Evolutionary conservation across 2,888 invertebrate species (phyloP).

Genomic region (Micoletzkya japonica): DNA sequence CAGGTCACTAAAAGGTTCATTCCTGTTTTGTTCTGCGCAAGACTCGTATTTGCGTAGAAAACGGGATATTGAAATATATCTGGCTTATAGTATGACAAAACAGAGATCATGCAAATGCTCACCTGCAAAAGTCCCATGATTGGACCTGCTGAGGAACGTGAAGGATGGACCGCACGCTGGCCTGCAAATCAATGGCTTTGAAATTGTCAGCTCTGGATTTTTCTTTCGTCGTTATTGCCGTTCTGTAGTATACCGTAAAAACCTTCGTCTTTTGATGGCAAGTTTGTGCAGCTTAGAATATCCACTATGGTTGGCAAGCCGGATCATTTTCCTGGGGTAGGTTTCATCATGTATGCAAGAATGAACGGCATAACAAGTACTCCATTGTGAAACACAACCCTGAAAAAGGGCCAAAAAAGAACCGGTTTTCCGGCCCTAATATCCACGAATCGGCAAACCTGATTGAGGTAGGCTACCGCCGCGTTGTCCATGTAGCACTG

Average conservation of each 20-base stretch:
- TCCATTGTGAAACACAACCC: no score
- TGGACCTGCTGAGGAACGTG: conserved; percentile 54
- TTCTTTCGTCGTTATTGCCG: not conserved
- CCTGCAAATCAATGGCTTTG: conserved; percentile 10
- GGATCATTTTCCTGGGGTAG: no score
- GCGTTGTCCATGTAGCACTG: conserved; percentile 50
- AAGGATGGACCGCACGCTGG: conserved; percentile 51
- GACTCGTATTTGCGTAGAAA: no score
- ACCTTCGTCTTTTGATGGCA: not conserved
- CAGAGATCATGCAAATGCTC: not conserved
- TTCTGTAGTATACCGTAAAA: not conserved
- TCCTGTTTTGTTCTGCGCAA: no score
- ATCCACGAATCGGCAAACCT: no score
- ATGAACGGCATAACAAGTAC: no score
- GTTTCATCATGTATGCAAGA: no score
- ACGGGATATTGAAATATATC: no score
- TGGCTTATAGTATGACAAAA: not conserved
- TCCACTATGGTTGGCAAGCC: no score
- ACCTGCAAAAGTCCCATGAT: conserved; percentile 48
- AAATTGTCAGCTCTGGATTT: not conserved
- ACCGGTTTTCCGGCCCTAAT: no score
- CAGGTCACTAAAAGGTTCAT: not conserved
- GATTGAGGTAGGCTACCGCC: conserved; percentile 40
- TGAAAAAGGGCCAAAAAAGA: no score
- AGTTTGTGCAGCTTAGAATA: no score